Base-by-base conservation (phyloP, 2,113 vertebrate genomes). In the Sinosuthora webbiana region DNA sequence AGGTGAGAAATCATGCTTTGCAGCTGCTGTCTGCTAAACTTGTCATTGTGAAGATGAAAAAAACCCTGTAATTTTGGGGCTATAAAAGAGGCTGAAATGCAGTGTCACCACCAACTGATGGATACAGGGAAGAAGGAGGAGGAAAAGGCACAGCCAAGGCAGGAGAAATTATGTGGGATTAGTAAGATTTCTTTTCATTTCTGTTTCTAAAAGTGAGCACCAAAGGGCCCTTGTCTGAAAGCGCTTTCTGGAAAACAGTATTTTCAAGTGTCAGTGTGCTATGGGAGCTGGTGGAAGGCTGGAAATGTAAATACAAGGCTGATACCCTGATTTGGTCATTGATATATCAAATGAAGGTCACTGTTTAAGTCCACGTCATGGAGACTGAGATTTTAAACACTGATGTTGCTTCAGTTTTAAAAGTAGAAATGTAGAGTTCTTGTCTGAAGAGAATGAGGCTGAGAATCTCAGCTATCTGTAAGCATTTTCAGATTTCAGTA, bases 281-380 rank as follows among this genome's bases (percentile, higher is more conserved):
- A 37, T 0, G 0, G 42, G 24, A 65, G 42, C 8, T 23, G 30
- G 3, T 6, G 11, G 2, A 5, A 74, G 33, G 30, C 25, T 68
- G 17, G 3, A 15, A 25, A 13, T 45, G 5, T 59, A 59, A 78
- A 74, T 19, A 30, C 5, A 39, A 79, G n/a, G 15, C 10, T 56
- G 23, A 42, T 8, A 33, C 41, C 9, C 27, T 49, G 21, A 18
- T 70, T 70, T 65, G 21, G 31, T 10, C 10, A 28, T 18, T 4
- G 2, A 7, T 25, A 2, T 28, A 18, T 24, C 13, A 41, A 1
- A 7, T 52, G 21, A 53, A 71, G n/a, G 21, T 24, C 12, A 3
- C 13, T 53, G 15, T 35, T 67, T 20, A 77, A 44, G 9, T 74
- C 14, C 13, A 5, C 6, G 41, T 88, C 6, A 4, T 24, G 16